Base-by-base conservation (phyloP, 1,140 invertebrate genomes). In the Maniola jurtina region DNA sequence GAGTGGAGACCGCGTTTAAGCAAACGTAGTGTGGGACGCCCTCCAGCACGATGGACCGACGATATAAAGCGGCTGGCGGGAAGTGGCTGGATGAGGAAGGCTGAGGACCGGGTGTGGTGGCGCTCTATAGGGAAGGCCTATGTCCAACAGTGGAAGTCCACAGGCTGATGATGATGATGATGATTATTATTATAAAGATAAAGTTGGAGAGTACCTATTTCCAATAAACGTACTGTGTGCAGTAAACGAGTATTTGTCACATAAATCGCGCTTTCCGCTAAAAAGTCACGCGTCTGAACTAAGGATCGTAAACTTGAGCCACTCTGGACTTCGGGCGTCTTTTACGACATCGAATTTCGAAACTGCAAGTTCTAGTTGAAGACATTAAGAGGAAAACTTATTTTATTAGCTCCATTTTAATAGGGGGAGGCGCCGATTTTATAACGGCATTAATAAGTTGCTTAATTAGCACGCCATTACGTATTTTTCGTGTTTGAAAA, bases 391-490 rank as follows among this genome's bases (percentile, higher is more conserved):
- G 76, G 79, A 79, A 79, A 86, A 84, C 79, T 86, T 84, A 71
- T 81, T 86, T 86, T 84, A 83, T 79, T 76, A 76, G 52, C 63
- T 67, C 76, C 70, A 73, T 64, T 76, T 77, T 72, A 60, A 71
- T 73, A 71, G 76, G 77, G 73, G 75, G 75, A 80, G 76, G 80
- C 75, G 77, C 61, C 62, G 70, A 61, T 76, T 83, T 86, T 83
- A 83, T 74, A 79, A 83, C 56, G n/a, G 81, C 77, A 80, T 86
- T 86, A 86, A 80, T 82, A 82, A 83, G 78, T 84, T 86, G 80
- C 80, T 84, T 80, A 84, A 83, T 83, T 85, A 76, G 68, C 14
- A 34, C 11, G 8, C 36, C 13, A 14, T 55, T 14, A n/a, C 33
- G 52, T 34, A n/a, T 55, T 13, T 34, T 34, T 34, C 7, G 16